Evolutionary conservation across 2,113 vertebrate species (phyloP).

Genomic region (Heterotis niloticus): DNA sequence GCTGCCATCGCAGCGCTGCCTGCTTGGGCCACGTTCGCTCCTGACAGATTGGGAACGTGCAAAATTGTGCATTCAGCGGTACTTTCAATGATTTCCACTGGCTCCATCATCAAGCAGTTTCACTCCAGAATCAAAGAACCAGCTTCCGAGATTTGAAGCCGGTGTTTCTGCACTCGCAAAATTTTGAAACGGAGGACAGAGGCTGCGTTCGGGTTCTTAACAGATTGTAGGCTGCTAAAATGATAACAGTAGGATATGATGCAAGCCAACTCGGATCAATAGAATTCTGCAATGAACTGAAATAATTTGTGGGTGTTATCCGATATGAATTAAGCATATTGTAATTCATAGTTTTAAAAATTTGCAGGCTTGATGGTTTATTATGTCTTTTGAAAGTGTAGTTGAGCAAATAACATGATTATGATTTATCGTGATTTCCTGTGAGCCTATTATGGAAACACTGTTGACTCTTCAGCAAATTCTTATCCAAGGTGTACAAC

Average conservation of each 20-base stretch:
- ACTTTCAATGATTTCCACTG: background rate
- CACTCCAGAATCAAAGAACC: background rate
- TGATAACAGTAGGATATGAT: background rate
- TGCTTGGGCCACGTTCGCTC: too few relatives aligned
- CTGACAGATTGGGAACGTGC: background rate
- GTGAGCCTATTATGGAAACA: background rate
- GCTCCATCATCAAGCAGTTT: background rate
- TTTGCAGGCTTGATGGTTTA: too few relatives aligned
- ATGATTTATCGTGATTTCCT: background rate
- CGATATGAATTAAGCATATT: too few relatives aligned
- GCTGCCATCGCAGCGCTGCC: too few relatives aligned
- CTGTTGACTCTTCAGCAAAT: background rate
- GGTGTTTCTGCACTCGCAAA: background rate
- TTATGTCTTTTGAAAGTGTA: too few relatives aligned
- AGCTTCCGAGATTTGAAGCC: background rate
- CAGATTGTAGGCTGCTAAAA: too few relatives aligned
- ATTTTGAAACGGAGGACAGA: too few relatives aligned
- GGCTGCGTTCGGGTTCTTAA: too few relatives aligned
- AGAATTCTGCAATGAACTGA: background rate
- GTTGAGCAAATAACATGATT: too few relatives aligned
- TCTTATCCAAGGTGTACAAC: background rate
- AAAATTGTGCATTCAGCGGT: background rate
- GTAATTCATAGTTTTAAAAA: too few relatives aligned
- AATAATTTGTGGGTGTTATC: background rate
- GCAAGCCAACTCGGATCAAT: too few relatives aligned